These are phyloP conservation scores for Crematogaster levior DNA, from an alignment of 2,888 invertebrate genomes.

Conservation along the genomic window DNA sequence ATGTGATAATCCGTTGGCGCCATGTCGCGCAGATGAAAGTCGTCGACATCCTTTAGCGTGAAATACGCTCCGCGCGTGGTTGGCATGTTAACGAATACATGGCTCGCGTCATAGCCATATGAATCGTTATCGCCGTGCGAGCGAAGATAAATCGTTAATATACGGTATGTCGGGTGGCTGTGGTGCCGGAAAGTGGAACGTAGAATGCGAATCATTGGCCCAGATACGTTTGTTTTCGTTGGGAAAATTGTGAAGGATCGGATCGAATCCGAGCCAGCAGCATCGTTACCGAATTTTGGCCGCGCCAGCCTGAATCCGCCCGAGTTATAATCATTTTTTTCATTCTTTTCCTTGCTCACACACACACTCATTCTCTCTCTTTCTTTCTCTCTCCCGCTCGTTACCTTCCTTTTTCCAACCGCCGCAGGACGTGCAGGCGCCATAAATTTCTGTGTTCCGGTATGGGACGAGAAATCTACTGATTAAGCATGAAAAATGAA, in stretches of 20 bases:
- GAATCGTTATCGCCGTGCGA: constrained; percentile 69
- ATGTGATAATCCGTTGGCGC: constrained; percentile 11
- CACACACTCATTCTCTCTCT: neutral
- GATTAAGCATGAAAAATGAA: constrained; percentile 58
- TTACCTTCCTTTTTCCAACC: constrained; percentile 45
- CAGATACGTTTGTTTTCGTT: constrained; percentile 60
- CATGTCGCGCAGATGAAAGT: constrained; percentile 35
- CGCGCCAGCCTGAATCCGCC: neutral
- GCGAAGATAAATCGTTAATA: constrained; percentile 72
- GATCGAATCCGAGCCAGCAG: constrained; percentile 41
- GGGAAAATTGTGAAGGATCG: neutral
- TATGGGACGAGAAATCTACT: constrained; percentile 58
- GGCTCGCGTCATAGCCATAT: constrained; percentile 58
- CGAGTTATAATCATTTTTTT: constrained; percentile 53
- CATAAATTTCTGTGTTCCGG: constrained; percentile 56
- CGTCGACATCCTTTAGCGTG: constrained; percentile 37
- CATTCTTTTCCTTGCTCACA: neutral
- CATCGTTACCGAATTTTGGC: constrained; percentile 60
- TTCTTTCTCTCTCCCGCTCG: neutral
- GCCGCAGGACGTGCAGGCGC: constrained; percentile 19
- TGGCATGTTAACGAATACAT: constrained; percentile 59
- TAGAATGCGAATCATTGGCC: constrained; percentile 58
- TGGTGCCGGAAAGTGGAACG: constrained; percentile 57
- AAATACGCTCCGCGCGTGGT: constrained; percentile 39
- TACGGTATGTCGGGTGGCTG: constrained; percentile 60